Conservation (phyloP, 2,113 vertebrate species). For the Indicator indicator region DNA sequence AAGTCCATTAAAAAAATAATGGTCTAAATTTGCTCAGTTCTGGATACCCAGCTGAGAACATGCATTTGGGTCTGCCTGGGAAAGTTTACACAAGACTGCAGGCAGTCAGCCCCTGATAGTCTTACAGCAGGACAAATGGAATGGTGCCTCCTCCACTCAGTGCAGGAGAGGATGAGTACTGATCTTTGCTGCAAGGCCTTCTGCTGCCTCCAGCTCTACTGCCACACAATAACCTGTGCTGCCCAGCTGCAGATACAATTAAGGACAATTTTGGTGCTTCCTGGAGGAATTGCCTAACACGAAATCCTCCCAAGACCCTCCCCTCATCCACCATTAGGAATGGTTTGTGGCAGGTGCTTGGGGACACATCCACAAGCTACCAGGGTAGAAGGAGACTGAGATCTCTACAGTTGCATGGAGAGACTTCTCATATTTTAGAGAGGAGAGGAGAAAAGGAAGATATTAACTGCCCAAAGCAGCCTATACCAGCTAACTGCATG, state of each 20-base stretch:
- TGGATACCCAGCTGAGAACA: background rate
- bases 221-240: background rate
- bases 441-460: background rate
- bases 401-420: background rate
- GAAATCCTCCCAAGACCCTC: constrained; percentile 1
- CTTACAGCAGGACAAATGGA: background rate
- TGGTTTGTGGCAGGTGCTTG: constrained; percentile 35
- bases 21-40: background rate
- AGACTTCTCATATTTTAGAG: background rate
- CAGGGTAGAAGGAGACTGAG: background rate
- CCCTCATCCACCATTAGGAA: constrained; percentile 5
- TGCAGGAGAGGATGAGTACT: background rate
- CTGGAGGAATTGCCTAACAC: background rate
- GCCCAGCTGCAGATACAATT: constrained; percentile 3
- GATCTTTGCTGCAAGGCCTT: background rate
- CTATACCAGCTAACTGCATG: background rate
- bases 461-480: background rate
- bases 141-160: background rate
- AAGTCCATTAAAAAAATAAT: background rate
- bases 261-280: constrained; percentile 40
- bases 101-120: background rate
- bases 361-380: background rate
- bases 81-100: background rate
- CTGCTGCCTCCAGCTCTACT: background rate
- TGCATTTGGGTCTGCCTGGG: background rate